Conservation (phyloP, 2,797 vertebrate species). For the Poecilia velifera region DNA sequence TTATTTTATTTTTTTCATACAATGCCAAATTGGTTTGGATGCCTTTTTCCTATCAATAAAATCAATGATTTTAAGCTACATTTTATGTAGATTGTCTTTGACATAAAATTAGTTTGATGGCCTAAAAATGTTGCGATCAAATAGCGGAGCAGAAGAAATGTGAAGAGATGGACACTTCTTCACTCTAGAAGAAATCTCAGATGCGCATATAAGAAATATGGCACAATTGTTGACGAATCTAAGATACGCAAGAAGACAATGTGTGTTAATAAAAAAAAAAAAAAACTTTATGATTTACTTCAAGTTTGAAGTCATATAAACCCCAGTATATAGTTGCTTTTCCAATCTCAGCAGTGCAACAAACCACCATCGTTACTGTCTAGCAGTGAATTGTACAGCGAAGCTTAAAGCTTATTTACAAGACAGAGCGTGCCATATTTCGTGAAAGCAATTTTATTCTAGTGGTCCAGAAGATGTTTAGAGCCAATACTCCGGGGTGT, state of each 20-base stretch:
- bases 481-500: conserved; percentile 27
- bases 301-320: conserved; percentile 41
- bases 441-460: conserved; percentile 27
- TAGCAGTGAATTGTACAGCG: conserved; percentile 20
- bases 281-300: conserved; percentile 22
- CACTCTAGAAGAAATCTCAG: background rate
- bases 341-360: conserved; percentile 32
- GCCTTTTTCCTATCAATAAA: background rate
- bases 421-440: conserved; percentile 38
- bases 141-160: background rate
- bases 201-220: conserved; percentile 7
- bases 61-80: background rate
- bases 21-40: background rate
- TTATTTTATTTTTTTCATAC: too few species aligned
- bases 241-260: conserved; percentile 7
- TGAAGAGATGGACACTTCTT: background rate
- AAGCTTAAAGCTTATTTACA: conserved; percentile 65
- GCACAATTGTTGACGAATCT: background rate
- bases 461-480: conserved; percentile 28
- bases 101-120: background rate
- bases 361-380: conserved; percentile 54
- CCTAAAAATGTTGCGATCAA: background rate
- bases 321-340: conserved; percentile 29
- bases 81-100: background rate
- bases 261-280: conserved; percentile 4